A percentile compares a stretch with the other conserved stretches of the same genome.
phyloP scores from a whole-genome alignment of 2,888 invertebrate species.

The Drosophila crucigera region DNA sequence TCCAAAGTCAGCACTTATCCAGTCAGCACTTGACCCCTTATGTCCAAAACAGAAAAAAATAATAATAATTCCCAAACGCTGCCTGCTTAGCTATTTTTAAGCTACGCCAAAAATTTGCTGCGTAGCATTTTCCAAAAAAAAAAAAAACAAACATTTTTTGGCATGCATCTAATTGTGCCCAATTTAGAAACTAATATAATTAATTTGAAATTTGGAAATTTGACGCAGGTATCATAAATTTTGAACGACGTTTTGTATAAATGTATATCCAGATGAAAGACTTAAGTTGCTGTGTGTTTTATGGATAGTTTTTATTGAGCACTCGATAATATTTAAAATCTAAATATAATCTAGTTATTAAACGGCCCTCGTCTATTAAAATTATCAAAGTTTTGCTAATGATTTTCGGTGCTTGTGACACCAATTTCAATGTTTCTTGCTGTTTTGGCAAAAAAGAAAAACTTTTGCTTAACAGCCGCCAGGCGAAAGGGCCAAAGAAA shows the following conservation, averaged over 20 bases:
- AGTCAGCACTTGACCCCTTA: slow-evolving; percentile 36
- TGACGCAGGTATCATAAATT: background rate
- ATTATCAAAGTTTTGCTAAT: slow-evolving; percentile 29
- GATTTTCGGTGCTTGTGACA: slow-evolving; percentile 33
- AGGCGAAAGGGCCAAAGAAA: slow-evolving; percentile 14
- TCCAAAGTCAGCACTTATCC: slow-evolving; percentile 12
- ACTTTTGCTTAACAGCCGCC: slow-evolving; percentile 5
- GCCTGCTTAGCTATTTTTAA: slow-evolving; percentile 53
- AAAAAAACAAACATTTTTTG: background rate
- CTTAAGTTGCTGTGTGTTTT: background rate
- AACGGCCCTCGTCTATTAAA: background rate
- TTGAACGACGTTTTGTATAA: background rate
- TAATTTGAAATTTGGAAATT: background rate
- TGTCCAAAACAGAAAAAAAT: slow-evolving; percentile 7
- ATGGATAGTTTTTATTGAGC: background rate
- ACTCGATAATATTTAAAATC: background rate
- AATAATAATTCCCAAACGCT: slow-evolving; percentile 7
- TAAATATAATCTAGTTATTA: background rate
- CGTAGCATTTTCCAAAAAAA: slow-evolving; percentile 13
- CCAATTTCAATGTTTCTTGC: slow-evolving; percentile 9
- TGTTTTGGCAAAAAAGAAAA: slow-evolving; percentile 16
- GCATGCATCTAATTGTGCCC: slow-evolving; percentile 6
- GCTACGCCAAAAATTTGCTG: slow-evolving; percentile 19
- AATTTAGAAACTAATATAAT: background rate
- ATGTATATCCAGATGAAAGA: background rate